A percentile compares a stretch with the other conserved stretches of the same genome.
phyloP scores from a whole-genome alignment of 2,797 vertebrate genomes.

The Chaetophractus vellerosus region DNA sequence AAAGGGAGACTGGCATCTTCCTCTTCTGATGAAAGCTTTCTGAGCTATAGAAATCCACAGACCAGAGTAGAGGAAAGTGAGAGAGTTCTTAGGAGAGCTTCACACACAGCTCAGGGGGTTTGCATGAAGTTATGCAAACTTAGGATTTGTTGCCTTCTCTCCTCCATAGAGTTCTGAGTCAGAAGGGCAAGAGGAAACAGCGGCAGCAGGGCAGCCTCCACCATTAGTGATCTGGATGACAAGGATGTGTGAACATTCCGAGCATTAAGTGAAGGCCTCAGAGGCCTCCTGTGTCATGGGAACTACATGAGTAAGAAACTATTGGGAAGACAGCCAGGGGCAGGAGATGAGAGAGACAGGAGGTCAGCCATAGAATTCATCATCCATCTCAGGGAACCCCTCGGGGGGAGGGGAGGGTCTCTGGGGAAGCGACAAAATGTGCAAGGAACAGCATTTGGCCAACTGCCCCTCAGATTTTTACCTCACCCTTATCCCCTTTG shows the following conservation, averaged over 20 bases:
- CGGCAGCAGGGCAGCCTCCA: not conserved
- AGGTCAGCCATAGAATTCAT: slow-evolving; percentile 45
- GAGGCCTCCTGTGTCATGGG: slow-evolving; percentile 69
- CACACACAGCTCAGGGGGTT: not conserved
- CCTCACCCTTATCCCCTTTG: not conserved
- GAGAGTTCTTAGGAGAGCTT: not conserved
- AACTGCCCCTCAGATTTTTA: slow-evolving; percentile 50
- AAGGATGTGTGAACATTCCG: slow-evolving; percentile 11
- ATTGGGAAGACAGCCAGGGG: slow-evolving; percentile 46
- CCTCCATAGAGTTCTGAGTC: not conserved
- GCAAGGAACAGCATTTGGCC: slow-evolving; percentile 36
- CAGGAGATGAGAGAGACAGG: slow-evolving; percentile 60
- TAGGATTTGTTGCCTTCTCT: not conserved
- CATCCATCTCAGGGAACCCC: slow-evolving; percentile 59
- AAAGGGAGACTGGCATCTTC: not conserved
- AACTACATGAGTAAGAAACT: slow-evolving; percentile 62
- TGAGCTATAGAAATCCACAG: not conserved
- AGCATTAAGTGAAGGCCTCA: slow-evolving; percentile 7
- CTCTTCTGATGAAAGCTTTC: not conserved
- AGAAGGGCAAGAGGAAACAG: not conserved
- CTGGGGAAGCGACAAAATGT: slow-evolving; percentile 44
- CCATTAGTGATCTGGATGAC: not conserved
- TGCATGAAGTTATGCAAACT: not conserved
- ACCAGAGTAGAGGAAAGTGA: not conserved
- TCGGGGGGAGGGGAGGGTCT: not conserved